Evolutionary conservation across 2,888 invertebrate genomes (phyloP), one percentile per base, ranked within the genome.

Genomic region (Drosophila algonquin): DNA sequence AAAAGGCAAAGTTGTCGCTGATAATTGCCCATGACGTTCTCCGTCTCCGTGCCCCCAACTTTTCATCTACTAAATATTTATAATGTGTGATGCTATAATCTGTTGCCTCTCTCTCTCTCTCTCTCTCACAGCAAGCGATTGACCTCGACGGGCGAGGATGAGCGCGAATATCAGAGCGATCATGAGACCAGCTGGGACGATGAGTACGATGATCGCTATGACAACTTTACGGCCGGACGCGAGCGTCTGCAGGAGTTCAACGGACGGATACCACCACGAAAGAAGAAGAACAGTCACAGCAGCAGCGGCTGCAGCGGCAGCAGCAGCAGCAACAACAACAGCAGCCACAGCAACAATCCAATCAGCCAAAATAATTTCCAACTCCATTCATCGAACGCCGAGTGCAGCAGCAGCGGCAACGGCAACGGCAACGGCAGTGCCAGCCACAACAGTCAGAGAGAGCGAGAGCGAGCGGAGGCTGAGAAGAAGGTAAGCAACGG

Each of bases 131-230:
- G 92, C 89, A 90, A 91, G 74, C 90, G 92, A 57, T 85, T 92
- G 79, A 92, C 91, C 74, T 92, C 92, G 61, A 92, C 92, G 64
- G 92, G 92, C 70, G 92, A 92, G 80, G 92, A 92, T 79, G 91
- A 92, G 79, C 91, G 91, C 63, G 92, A 92, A 76, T 91, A 90
- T 81, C 91, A 90, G 70, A 92, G 92, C 75, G 92, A 92, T 75
- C 91, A 91, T 77, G 92, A 92, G 85, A 90, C 92, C 80, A 91
- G 92, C 82, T 91, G 91, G 91, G 92, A 92, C 77, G 92, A 92
- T 77, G 92, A 92, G 79, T 89, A 90, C 75, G 92, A 92, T 48
- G 92, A 92, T 82, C 92, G 92, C 73, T 92, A 89, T 78, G 90
- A 90, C 56, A 91, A 92, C 75, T 92, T 90, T 77, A 91, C 92